Conservation (phyloP, 1,140 invertebrate species). For the Euwallacea fornicatus region DNA sequence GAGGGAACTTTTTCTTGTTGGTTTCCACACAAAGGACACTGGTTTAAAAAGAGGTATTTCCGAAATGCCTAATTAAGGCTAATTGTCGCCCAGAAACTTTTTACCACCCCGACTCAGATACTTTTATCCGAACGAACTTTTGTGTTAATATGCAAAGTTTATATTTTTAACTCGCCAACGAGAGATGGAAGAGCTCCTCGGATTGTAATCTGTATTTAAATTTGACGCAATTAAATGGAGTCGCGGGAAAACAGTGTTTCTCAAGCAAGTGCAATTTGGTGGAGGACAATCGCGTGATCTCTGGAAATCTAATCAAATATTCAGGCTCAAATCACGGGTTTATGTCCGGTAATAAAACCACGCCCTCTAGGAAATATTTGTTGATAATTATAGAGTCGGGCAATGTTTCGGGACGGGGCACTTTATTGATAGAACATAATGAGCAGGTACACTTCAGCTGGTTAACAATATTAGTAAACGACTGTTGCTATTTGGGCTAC, state of each 20-base stretch:
- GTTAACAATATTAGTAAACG: too few species aligned
- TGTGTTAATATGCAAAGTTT: constrained; percentile 28
- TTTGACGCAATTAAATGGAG: not conserved
- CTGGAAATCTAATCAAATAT: not conserved
- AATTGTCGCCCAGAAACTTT: constrained; percentile 25
- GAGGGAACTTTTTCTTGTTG: not conserved
- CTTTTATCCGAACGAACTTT: constrained; percentile 6
- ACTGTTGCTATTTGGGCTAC: too few species aligned
- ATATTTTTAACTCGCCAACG: not conserved
- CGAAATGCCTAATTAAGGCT: constrained; percentile 30
- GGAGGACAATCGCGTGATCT: not conserved
- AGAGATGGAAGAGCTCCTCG: not conserved
- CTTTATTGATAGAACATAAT: not conserved
- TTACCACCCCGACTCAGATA: constrained; percentile 7
- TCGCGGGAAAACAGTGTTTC: not conserved
- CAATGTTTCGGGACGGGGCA: not conserved
- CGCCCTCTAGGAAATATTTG: not conserved
- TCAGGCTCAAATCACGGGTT: not conserved
- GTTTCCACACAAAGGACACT: not conserved
- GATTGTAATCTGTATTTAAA: not conserved
- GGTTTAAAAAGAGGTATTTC: constrained; percentile 20
- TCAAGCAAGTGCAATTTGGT: not conserved
- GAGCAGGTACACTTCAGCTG: not conserved
- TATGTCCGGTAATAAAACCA: not conserved
- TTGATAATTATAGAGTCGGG: not conserved